phyloP scores from a whole-genome alignment of 1,140 invertebrate species.

The Oryctes rhinoceros region DNA sequence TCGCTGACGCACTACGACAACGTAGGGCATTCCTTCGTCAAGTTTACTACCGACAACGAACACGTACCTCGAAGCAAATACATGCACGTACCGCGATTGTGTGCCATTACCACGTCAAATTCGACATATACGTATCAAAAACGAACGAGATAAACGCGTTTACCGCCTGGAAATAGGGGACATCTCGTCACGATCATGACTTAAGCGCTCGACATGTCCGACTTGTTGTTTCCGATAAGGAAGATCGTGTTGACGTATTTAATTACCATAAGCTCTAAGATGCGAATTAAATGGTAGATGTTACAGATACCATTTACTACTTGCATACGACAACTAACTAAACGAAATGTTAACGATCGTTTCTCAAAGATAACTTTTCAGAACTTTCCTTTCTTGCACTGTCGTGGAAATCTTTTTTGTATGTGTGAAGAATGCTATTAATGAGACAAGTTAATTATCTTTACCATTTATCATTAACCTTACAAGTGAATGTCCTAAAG shows the following conservation, averaged over 20 bases:
- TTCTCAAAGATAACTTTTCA: too few relatives aligned
- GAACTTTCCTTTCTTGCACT: too few relatives aligned
- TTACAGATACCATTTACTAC: too few relatives aligned
- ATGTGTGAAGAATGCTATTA: too few relatives aligned
- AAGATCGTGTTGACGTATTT: background rate
- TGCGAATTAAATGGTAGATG: background rate
- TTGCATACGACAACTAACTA: too few relatives aligned
- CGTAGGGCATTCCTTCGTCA: conserved; percentile 15
- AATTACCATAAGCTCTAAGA: background rate
- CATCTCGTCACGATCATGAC: conserved; percentile 7
- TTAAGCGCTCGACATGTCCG: background rate
- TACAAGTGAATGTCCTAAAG: too few relatives aligned
- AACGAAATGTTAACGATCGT: too few relatives aligned
- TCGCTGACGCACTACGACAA: background rate
- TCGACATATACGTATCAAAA: background rate
- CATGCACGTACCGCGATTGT: conserved; percentile 25
- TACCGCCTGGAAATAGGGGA: background rate
- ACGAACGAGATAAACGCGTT: conserved; percentile 7
- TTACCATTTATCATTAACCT: too few relatives aligned
- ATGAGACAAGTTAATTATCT: too few relatives aligned
- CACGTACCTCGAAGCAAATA: background rate
- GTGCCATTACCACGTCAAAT: background rate
- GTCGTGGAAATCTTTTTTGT: too few relatives aligned
- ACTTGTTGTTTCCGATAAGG: background rate
- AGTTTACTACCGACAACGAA: background rate